These are phyloP conservation scores for Phalanger gymnotis DNA, from an alignment of 2,797 vertebrate genomes.

Conservation along the genomic window DNA sequence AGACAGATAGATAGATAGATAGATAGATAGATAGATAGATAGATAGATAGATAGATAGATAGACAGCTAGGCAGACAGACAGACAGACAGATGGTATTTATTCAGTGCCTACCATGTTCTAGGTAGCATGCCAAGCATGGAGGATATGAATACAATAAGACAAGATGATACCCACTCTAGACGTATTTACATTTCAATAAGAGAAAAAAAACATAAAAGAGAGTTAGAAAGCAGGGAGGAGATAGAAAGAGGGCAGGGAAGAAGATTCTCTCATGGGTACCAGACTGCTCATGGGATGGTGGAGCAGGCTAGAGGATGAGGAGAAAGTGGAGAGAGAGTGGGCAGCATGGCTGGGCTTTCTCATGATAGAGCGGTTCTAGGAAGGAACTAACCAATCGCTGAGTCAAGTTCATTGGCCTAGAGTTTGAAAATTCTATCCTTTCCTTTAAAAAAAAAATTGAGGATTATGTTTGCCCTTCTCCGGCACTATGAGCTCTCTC, in stretches of 20 bases:
- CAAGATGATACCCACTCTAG: background rate
- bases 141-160: background rate
- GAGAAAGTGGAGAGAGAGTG: background rate
- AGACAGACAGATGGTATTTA: background rate
- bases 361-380: background rate
- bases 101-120: background rate
- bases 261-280: background rate
- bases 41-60: background rate
- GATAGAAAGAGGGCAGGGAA: background rate
- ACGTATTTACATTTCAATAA: background rate
- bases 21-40: too few species aligned
- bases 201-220: background rate
- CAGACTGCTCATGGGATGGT: background rate
- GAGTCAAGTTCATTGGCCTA: background rate
- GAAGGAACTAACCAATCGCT: background rate
- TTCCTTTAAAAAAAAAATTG: background rate
- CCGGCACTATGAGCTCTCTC: background rate
- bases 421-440: background rate
- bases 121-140: background rate
- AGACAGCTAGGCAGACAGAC: background rate
- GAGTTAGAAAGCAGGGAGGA: background rate
- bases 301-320: background rate
- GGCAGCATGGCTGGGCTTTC: background rate
- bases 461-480: background rate
- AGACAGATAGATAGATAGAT: too few species aligned